phyloP scores from a whole-genome alignment of 2,797 vertebrate genomes.

The Myripristis jacobus region DNA sequence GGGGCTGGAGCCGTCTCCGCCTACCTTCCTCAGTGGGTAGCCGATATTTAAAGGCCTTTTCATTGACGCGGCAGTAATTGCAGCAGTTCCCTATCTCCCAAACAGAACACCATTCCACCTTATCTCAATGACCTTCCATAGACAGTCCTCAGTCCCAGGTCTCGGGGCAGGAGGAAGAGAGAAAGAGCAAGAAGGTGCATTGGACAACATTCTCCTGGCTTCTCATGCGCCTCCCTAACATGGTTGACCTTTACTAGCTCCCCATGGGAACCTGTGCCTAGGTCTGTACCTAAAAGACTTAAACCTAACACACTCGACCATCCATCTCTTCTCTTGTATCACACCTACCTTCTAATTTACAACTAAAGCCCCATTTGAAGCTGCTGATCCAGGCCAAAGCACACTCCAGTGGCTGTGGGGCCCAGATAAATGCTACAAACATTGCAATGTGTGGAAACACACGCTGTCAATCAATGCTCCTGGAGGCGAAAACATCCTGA shows the following conservation, averaged over 20 bases:
- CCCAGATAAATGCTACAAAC: constrained; percentile 52
- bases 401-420: constrained; percentile 47
- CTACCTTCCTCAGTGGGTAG: constrained; percentile 26
- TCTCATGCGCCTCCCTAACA: constrained; percentile 54
- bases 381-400: constrained; percentile 47
- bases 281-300: constrained; percentile 56
- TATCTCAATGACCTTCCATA: constrained; percentile 78
- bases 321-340: constrained; percentile 50
- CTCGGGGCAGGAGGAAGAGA: constrained; percentile 32
- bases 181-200: not conserved
- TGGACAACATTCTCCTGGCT: constrained; percentile 50
- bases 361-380: constrained; percentile 44
- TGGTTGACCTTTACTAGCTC: constrained; percentile 49
- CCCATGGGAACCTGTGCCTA: constrained; percentile 43
- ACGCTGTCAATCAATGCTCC: constrained; percentile 63
- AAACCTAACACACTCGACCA: constrained; percentile 52
- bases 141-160: constrained; percentile 51
- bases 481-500: constrained; percentile 30
- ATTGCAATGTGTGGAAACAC: constrained; percentile 62
- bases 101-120: constrained; percentile 64
- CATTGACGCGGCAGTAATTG: constrained; percentile 66
- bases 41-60: constrained; percentile 69
- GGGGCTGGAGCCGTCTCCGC: constrained; percentile 22
- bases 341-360: constrained; percentile 61
- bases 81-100: constrained; percentile 61